phyloP scores from a whole-genome alignment of 2,797 vertebrate genomes.

The Vultur gryphus region DNA sequence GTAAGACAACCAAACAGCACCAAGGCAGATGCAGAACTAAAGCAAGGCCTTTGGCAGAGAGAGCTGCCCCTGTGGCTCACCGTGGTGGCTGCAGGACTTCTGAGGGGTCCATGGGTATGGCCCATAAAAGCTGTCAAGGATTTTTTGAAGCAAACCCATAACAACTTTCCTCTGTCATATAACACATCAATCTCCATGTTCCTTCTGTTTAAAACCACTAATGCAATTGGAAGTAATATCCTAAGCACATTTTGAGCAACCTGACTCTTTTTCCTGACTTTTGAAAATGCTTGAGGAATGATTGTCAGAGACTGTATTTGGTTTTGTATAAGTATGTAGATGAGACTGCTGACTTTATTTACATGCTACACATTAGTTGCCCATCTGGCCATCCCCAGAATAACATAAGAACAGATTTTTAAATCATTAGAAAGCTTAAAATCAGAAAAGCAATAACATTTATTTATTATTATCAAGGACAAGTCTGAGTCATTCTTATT shows the following conservation, averaged over 20 bases:
- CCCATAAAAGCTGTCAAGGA: not conserved
- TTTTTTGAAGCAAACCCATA: not conserved
- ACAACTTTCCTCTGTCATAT: not conserved
- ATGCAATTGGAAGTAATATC: not conserved
- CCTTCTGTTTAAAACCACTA: not conserved
- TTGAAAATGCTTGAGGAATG: not conserved
- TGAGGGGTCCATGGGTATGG: too few relatives aligned
- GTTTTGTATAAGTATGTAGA: not conserved
- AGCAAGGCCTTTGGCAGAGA: not conserved
- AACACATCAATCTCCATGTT: not conserved
- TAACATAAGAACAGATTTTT: not conserved
- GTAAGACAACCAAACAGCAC: not conserved
- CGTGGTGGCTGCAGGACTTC: not conserved
- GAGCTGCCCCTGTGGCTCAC: not conserved
- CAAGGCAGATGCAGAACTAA: not conserved
- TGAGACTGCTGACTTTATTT: not conserved
- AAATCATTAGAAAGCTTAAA: not conserved
- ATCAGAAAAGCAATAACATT: not conserved
- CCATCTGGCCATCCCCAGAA: not conserved
- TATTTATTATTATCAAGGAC: not conserved
- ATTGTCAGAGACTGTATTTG: not conserved
- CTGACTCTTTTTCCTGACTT: not conserved
- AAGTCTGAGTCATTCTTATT: not conserved
- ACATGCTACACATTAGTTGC: not conserved
- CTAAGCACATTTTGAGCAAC: not conserved